Conservation (phyloP, 2,888 invertebrate genomes). For the Minunthozetes semirufus region DNA sequence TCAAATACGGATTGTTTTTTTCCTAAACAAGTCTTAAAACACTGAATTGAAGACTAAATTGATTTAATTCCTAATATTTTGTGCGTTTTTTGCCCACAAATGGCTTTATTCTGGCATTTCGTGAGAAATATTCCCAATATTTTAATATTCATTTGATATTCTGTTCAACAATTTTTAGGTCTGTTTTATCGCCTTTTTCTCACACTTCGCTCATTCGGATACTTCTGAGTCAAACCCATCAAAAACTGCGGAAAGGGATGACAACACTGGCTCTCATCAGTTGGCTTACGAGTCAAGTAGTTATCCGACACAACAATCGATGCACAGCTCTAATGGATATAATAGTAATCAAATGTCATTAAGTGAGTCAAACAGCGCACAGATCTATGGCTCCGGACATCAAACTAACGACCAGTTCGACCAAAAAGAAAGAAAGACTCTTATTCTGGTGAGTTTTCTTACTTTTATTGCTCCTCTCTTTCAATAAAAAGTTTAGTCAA, state of each 20-base stretch:
- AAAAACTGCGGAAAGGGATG: neutral
- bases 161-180: neutral
- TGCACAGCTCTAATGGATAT: constrained; percentile 5
- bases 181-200: neutral
- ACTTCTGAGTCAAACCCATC: neutral
- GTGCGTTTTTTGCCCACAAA: neutral
- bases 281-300: neutral
- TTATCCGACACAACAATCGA: neutral
- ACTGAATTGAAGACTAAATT: neutral
- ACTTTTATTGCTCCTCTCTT: neutral
- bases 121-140: neutral
- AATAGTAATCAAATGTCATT: neutral
- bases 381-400: neutral
- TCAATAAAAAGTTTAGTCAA: no score
- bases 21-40: neutral
- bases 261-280: neutral
- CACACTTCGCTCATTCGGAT: neutral
- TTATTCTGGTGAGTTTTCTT: constrained; percentile 4
- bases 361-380: neutral
- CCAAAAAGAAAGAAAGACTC: constrained; percentile 1
- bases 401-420: neutral
- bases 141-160: neutral
- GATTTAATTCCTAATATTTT: neutral
- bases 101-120: neutral
- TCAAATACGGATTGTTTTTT: neutral